Conservation (phyloP, 2,797 vertebrate genomes). For the Acanthopagrus latus region DNA sequence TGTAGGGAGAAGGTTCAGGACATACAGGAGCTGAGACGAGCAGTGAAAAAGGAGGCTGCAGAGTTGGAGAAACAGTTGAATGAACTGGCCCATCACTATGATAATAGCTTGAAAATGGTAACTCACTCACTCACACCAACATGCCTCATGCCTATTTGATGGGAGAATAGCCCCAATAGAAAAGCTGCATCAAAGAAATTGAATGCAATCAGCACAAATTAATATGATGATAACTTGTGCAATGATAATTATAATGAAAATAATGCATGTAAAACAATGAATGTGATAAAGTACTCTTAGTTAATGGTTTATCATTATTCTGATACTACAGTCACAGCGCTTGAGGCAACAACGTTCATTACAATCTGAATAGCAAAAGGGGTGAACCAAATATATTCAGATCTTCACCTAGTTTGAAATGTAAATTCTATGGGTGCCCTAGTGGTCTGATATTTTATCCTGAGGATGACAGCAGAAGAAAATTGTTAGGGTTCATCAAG, state of each 20-base stretch:
- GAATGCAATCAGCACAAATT: neutral
- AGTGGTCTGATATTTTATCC: neutral
- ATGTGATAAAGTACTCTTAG: neutral
- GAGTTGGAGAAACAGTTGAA: constrained; percentile 79
- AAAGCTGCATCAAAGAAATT: neutral
- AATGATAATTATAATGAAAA: no score
- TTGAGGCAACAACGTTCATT: neutral
- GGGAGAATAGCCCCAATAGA: no score
- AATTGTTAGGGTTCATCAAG: no score
- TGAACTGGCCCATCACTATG: constrained; percentile 76
- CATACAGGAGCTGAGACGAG: constrained; percentile 73
- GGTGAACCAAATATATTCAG: neutral
- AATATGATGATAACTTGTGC: neutral
- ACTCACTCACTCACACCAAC: neutral
- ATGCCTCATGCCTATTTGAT: neutral
- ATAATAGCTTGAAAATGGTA: constrained; percentile 81
- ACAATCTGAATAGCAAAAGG: neutral
- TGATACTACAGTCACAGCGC: no score
- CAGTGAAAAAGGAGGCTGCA: constrained; percentile 79
- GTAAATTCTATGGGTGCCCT: neutral
- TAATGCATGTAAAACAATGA: neutral
- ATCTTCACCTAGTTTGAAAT: neutral
- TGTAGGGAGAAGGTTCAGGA: constrained; percentile 76
- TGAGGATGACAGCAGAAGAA: neutral
- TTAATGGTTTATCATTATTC: no score